Evolutionary conservation across 2,888 invertebrate genomes (phyloP), one percentile per base, ranked within the genome.

Genomic region (Cosmorhoe ocellata): DNA sequence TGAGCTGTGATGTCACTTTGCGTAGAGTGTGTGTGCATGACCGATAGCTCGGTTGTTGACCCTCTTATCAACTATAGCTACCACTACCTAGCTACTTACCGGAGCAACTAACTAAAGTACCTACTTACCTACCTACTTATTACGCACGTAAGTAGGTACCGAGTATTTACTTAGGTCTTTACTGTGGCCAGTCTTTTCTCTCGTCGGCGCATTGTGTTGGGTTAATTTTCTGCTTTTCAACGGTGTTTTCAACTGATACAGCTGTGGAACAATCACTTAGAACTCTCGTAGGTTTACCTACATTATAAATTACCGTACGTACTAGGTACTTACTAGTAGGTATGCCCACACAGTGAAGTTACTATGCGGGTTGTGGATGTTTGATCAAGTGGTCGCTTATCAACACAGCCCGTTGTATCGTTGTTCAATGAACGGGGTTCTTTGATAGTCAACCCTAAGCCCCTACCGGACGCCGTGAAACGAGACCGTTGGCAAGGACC

Each of bases 321-420:
- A n/a, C n/a, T n/a, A n/a, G n/a, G n/a, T n/a, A 54, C 6, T 1
- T 4, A 18, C 18, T 18, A 18, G 1, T 24, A 1, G 24, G 5
- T 24, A 24, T 18, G 4, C 18, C 18, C 24, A 24, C 24, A 24
- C 47, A 54, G 51, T 45, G 41, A 41, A 59, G 46, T 58, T 44
- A 50, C 41, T 52, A 57, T 56, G 51, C 56, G 61, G 58, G 65
- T 86, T 56, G 51, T 57, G 61, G 58, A 65, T 86, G 79, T 87
- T 87, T 87, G 84, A 81, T 83, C 86, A 87, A 86, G 86, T 86
- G 86, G 78, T 69, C 65, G 71, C 67, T 79, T 82, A 83, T 82
- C 83, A 82, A 76, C 67, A 81, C 71, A 71, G 72, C 60, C 56
- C 67, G 67, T 73, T 81, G 75, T 81, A 50, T 51, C 67, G 41